Evolutionary conservation across 2,888 invertebrate species (phyloP).

Genomic region (Muscina levida): DNA sequence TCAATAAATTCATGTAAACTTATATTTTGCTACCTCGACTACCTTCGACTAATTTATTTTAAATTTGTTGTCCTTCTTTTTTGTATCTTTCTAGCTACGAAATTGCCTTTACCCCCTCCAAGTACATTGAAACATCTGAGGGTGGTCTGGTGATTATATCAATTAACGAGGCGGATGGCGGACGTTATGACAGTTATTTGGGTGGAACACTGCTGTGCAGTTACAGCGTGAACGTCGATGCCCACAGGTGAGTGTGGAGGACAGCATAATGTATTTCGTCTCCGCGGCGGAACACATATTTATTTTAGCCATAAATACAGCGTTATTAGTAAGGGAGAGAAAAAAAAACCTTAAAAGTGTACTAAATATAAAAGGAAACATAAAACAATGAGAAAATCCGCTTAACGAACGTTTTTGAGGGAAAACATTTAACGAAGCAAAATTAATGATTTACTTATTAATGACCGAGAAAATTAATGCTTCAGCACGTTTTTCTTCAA

Average conservation of each 20-base stretch:
- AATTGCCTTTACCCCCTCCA: slow-evolving; percentile 87
- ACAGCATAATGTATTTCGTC: neutral
- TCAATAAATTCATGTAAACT: too few species aligned
- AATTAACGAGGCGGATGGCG: slow-evolving; percentile 93
- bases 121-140: slow-evolving; percentile 95
- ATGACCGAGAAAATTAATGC: slow-evolving; percentile 11
- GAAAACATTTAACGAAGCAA: slow-evolving; percentile 6
- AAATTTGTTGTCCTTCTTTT: slow-evolving; percentile 4
- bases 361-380: neutral
- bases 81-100: slow-evolving; percentile 74
- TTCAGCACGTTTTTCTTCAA: slow-evolving; percentile 43
- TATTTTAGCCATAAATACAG: too few species aligned
- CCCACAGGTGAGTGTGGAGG: slow-evolving; percentile 84
- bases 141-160: slow-evolving; percentile 94
- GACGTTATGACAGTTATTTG: slow-evolving; percentile 94
- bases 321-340: neutral
- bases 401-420: slow-evolving; percentile 38
- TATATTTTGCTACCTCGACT: too few species aligned
- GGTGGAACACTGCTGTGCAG: slow-evolving; percentile 93
- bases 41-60: too few species aligned
- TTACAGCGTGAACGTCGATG: slow-evolving; percentile 95
- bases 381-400: slow-evolving; percentile 27
- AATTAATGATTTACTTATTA: slow-evolving; percentile 39
- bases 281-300: slow-evolving; percentile 4
- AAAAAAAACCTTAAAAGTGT: neutral